A percentile compares a stretch with the other conserved stretches of the same genome.
phyloP scores from a whole-genome alignment of 2,888 invertebrate genomes.

The Miltochrista miniata region DNA sequence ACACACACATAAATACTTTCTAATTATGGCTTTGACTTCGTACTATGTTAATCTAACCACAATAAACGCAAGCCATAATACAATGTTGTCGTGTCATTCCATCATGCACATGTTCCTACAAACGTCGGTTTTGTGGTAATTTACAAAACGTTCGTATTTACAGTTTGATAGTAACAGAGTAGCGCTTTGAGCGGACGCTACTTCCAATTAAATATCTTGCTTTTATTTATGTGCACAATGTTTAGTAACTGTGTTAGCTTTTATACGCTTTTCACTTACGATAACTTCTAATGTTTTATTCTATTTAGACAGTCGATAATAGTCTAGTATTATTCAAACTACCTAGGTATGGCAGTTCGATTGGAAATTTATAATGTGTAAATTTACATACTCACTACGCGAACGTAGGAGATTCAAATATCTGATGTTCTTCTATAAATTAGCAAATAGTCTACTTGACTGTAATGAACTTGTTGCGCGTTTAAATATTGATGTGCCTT shows the following conservation, averaged over 20 bases:
- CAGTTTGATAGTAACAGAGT: slow-evolving; percentile 37
- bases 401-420: too few species aligned
- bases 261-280: slow-evolving; percentile 41
- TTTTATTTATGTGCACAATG: slow-evolving; percentile 50
- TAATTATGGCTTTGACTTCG: slow-evolving; percentile 21
- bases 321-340: slow-evolving; percentile 28
- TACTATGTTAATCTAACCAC: slow-evolving; percentile 30
- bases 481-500: too few species aligned
- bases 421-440: too few species aligned
- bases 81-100: slow-evolving; percentile 39
- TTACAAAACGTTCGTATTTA: slow-evolving; percentile 32
- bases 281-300: slow-evolving; percentile 43
- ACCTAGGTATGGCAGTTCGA: slow-evolving; percentile 11
- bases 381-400: slow-evolving; percentile 21
- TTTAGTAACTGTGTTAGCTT: slow-evolving; percentile 53
- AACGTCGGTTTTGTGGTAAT: slow-evolving; percentile 29
- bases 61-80: slow-evolving; percentile 33
- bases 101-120: slow-evolving; percentile 24
- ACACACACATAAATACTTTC: background rate
- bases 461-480: too few species aligned
- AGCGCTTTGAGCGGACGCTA: slow-evolving; percentile 37
- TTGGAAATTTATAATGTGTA: slow-evolving; percentile 6
- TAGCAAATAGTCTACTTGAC: too few species aligned
- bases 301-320: slow-evolving; percentile 42
- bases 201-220: slow-evolving; percentile 57